These are phyloP conservation scores for Galerucella nymphaeae DNA, from an alignment of 2,888 invertebrate genomes.

Conservation along the genomic window DNA sequence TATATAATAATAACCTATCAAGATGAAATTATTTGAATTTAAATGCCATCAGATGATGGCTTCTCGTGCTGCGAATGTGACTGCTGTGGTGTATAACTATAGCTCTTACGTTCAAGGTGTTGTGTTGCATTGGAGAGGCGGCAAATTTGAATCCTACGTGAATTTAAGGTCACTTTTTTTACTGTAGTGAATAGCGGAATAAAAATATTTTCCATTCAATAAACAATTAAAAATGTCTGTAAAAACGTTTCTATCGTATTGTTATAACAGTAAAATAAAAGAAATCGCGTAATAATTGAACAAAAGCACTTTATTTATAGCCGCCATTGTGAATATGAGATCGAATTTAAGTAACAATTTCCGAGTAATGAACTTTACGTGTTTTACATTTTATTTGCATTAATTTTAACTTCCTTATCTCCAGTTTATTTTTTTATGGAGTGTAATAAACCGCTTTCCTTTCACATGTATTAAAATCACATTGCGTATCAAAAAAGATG, in stretches of 20 bases:
- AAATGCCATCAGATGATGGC: no score
- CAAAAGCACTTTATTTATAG: slow-evolving; percentile 42
- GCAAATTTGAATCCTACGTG: no score
- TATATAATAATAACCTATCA: no score
- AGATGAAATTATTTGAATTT: no score
- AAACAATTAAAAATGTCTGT: no score
- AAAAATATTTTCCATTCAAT: no score
- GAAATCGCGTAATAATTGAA: slow-evolving; percentile 44
- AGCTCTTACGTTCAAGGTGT: no score
- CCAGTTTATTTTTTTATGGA: slow-evolving; percentile 49
- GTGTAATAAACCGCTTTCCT: slow-evolving; percentile 55
- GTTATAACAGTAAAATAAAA: slow-evolving; percentile 35
- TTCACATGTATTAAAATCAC: slow-evolving; percentile 53
- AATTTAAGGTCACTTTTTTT: no score
- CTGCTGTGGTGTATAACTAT: no score
- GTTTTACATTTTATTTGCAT: slow-evolving; percentile 59
- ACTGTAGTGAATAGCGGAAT: no score
- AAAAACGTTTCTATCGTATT: not conserved
- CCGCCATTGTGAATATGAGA: slow-evolving; percentile 48
- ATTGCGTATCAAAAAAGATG: slow-evolving; percentile 50
- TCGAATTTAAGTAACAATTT: slow-evolving; percentile 43
- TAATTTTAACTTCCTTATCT: slow-evolving; percentile 58
- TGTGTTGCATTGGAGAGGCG: no score
- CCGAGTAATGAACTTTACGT: slow-evolving; percentile 55
- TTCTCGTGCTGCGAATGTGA: no score